Percentiles rank a stretch among this genome's conserved stretches.
These are phyloP conservation scores for Caenorhabditis sp. DNA, from an alignment of 2,888 invertebrate species.

Conservation along the genomic window DNA sequence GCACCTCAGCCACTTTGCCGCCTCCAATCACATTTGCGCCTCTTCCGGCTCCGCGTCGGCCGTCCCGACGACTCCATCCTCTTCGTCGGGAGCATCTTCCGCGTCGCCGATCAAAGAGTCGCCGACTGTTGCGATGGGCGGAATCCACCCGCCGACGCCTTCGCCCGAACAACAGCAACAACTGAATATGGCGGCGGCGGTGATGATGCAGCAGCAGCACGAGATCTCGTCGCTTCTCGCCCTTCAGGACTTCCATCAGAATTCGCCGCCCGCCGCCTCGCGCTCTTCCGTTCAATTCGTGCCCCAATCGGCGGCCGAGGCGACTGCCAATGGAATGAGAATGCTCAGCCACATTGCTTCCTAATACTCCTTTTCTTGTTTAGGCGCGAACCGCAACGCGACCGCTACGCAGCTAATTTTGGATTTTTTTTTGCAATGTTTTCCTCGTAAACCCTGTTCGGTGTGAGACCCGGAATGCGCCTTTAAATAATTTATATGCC, in stretches of 20 bases:
- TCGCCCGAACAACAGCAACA: slow-evolving; percentile 40
- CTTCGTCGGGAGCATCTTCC: slow-evolving; percentile 23
- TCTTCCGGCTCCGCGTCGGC: too few species aligned
- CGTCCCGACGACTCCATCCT: slow-evolving; percentile 18
- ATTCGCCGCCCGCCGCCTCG: neutral
- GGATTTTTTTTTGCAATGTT: neutral
- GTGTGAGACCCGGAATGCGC: too few species aligned
- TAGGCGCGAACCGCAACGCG: too few species aligned
- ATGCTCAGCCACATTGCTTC: slow-evolving; percentile 47
- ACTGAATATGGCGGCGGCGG: slow-evolving; percentile 25
- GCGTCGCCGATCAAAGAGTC: slow-evolving; percentile 1
- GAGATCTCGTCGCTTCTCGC: slow-evolving; percentile 35
- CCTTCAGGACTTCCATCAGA: neutral
- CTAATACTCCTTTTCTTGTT: too few species aligned
- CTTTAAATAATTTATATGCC: too few species aligned
- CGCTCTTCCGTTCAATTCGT: slow-evolving; percentile 9
- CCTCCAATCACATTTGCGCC: neutral
- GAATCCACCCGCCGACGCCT: slow-evolving; percentile 49
- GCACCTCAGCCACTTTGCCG: slow-evolving; percentile 32
- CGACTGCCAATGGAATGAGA: slow-evolving; percentile 41
- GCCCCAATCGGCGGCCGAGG: slow-evolving; percentile 38
- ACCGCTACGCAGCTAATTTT: neutral
- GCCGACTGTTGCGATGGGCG: neutral
- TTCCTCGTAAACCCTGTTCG: too few species aligned
- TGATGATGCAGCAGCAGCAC: slow-evolving; percentile 29